These are phyloP conservation scores for Marcusenius ussheri DNA, from an alignment of 2,113 vertebrate species.

Conservation along the genomic window DNA sequence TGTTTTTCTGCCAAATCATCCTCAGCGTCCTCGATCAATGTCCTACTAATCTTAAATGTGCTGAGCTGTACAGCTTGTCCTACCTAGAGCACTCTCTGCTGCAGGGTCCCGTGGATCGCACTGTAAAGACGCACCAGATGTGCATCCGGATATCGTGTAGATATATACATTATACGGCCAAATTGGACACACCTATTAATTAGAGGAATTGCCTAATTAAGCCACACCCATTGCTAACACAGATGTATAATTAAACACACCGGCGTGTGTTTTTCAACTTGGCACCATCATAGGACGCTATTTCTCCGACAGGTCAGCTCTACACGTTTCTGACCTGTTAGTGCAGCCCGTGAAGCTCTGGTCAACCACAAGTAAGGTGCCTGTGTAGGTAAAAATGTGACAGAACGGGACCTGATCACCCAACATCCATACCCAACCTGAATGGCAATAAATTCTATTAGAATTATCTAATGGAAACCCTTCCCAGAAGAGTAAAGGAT, in stretches of 20 bases:
- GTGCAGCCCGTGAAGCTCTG: background rate
- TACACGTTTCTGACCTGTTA: no score
- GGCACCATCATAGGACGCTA: background rate
- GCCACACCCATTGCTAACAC: background rate
- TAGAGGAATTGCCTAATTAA: background rate
- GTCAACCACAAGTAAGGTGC: background rate
- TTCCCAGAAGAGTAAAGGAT: no score
- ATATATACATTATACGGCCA: background rate
- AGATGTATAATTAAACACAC: no score
- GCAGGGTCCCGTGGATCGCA: background rate
- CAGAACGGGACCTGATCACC: background rate
- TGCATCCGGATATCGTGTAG: background rate
- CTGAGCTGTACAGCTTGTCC: background rate
- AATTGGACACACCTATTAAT: background rate
- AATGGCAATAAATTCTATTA: no score
- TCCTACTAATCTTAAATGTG: background rate
- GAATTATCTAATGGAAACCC: no score
- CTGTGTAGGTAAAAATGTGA: background rate
- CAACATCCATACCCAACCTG: background rate
- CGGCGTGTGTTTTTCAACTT: background rate
- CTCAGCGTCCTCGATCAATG: background rate
- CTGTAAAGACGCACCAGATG: background rate
- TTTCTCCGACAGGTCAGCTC: background rate
- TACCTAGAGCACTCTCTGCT: background rate
- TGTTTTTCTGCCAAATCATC: background rate